Evolutionary conservation across 1,140 invertebrate species (phyloP), one percentile per base, ranked within the genome.

Genomic region (Ctenoplectra terminalis): DNA sequence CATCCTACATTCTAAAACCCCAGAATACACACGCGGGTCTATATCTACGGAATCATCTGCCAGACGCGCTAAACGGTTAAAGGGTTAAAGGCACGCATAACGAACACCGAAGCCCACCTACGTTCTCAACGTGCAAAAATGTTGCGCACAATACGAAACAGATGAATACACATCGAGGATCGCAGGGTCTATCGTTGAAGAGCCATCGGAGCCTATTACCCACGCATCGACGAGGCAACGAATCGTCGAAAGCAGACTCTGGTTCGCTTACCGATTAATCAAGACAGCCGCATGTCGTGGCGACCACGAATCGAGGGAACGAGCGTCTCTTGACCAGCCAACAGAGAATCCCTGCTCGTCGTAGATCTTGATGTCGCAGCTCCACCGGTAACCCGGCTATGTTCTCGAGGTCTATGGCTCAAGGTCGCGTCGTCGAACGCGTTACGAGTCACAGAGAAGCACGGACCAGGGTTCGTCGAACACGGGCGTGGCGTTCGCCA

Each of bases 401-500:
- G 58, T 63, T 40, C 43, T 74, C 72, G 54, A 26, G 52, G 52
- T 46, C 50, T 74, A 11, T 34, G 54, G 58, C 67, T 83, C 82
- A 50, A 63, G 64, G 66, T 74, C 56, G 58, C 81, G 73, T 52
- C 75, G 67, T 71, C 50, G 61, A 31, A 56, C 71, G 56, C 50
- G 63, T 71, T 54, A 73, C 84, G 54, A 86, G 37, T 37, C 46
- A 50, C 46, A 46, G 46, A 78, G 23, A 11, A 15, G n/a, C 23
- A 1, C 2, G 9, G 11, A 64, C 2, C 20, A 15, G 40, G 34
- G 60, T 63, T 63, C 23, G 23, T 74, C 58, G 31, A 34, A 64
- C 83, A 63, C 78, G 78, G 83, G 72, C 83, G 87, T 85, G 82
- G 81, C 86, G 70, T 67, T 80, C 88, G 88, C 81, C 81, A 81